These are phyloP conservation scores for Fulmarus glacialis DNA, from an alignment of 2,113 vertebrate species.

Conservation along the genomic window DNA sequence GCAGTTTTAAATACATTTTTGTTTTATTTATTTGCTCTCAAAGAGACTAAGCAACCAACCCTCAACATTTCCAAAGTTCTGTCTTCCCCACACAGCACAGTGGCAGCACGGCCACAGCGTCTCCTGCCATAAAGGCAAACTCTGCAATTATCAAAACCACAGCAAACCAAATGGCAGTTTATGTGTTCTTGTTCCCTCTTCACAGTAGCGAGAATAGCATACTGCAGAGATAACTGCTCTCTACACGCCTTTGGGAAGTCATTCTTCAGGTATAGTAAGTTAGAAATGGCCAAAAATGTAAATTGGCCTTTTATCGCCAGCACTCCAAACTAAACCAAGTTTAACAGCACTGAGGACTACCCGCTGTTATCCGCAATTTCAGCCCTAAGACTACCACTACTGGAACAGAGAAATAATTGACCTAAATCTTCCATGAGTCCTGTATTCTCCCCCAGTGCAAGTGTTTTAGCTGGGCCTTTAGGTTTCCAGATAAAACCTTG, in stretches of 20 bases:
- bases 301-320: slow-evolving; percentile 6
- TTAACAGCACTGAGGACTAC: neutral
- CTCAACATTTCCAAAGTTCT: neutral
- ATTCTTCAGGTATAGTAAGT: slow-evolving; percentile 8
- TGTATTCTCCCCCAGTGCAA: neutral
- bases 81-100: neutral
- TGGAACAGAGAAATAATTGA: neutral
- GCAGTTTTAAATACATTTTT: neutral
- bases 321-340: neutral
- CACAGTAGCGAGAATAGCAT: slow-evolving; percentile 16
- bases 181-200: slow-evolving; percentile 35
- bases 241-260: neutral
- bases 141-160: slow-evolving; percentile 41
- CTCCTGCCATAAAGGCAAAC: slow-evolving; percentile 10
- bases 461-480: neutral
- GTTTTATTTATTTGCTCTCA: neutral
- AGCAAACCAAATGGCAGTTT: slow-evolving; percentile 33
- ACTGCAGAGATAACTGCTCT: slow-evolving; percentile 14
- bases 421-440: neutral
- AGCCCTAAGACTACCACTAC: neutral
- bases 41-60: neutral
- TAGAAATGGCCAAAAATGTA: slow-evolving; percentile 14
- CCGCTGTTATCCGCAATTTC: neutral
- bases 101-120: neutral
- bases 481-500: neutral